Evolutionary conservation across 1,140 invertebrate genomes (phyloP).

Genomic region (Apolygus lucorum): DNA sequence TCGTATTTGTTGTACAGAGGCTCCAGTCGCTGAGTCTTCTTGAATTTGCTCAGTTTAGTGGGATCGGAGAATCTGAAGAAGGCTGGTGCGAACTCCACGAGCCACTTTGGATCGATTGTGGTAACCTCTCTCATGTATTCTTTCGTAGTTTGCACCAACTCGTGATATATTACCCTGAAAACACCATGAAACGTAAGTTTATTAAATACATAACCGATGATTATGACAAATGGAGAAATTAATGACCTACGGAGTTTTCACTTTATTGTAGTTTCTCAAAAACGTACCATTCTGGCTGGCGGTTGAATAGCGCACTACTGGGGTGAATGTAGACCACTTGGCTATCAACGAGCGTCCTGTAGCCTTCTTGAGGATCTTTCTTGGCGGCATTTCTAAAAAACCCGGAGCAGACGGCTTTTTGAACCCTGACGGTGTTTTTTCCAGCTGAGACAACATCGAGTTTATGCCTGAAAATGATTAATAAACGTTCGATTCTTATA

Average conservation of each 20-base stretch:
- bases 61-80: constrained; percentile 99
- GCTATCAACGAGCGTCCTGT: constrained; percentile 92
- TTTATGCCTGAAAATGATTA: constrained; percentile 64
- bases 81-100: constrained; percentile 97
- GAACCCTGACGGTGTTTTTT: constrained; percentile 88
- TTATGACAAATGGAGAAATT: not conserved
- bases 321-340: constrained; percentile 99
- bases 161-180: constrained; percentile 93
- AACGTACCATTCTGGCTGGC: constrained; percentile 92
- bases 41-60: constrained; percentile 97
- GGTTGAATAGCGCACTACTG: constrained; percentile 92
- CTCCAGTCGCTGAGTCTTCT: constrained; percentile 97
- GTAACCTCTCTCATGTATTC: constrained; percentile 99
- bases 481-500: not conserved
- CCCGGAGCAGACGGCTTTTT: constrained; percentile 97
- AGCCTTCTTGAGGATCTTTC: constrained; percentile 98
- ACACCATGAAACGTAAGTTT: constrained; percentile 31
- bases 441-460: constrained; percentile 94
- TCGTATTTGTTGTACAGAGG: constrained; percentile 99
- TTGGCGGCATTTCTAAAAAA: constrained; percentile 99
- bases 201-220: not conserved
- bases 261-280: not conserved
- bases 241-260: not conserved
- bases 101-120: constrained; percentile 97
- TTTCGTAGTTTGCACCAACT: constrained; percentile 97